Conservation (phyloP, 1,140 invertebrate genomes). For the Penaeus chinensis region DNA sequence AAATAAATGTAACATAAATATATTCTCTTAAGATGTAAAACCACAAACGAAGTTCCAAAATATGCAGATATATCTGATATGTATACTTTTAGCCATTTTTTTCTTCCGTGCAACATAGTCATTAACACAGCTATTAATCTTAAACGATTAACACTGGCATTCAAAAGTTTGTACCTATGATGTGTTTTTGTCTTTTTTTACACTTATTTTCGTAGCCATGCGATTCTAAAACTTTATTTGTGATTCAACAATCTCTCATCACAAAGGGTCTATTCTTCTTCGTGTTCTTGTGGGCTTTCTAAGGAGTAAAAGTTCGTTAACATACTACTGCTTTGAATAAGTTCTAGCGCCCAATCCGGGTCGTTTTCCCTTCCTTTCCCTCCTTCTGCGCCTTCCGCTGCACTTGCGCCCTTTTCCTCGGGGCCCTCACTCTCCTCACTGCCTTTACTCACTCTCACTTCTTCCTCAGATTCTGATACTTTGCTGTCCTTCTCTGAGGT, state of each 20-base stretch:
- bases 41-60: too few species aligned
- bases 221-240: neutral
- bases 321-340: conserved; percentile 45
- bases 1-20: too few species aligned
- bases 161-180: too few species aligned
- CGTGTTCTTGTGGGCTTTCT: conserved; percentile 9
- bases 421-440: conserved; percentile 8
- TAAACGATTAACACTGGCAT: too few species aligned
- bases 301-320: conserved; percentile 48
- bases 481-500: neutral
- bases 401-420: conserved; percentile 5
- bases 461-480: neutral
- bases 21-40: too few species aligned
- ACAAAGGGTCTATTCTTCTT: neutral
- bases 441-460: neutral
- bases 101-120: too few species aligned
- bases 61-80: too few species aligned
- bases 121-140: too few species aligned
- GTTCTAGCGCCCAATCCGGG: conserved; percentile 43
- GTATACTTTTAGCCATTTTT: too few species aligned
- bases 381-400: neutral
- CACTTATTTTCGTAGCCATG: neutral
- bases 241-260: neutral
- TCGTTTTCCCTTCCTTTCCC: neutral
- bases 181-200: too few species aligned